These are phyloP conservation scores for Crotophaga sulcirostris DNA, from an alignment of 2,113 vertebrate genomes.

Conservation along the genomic window DNA sequence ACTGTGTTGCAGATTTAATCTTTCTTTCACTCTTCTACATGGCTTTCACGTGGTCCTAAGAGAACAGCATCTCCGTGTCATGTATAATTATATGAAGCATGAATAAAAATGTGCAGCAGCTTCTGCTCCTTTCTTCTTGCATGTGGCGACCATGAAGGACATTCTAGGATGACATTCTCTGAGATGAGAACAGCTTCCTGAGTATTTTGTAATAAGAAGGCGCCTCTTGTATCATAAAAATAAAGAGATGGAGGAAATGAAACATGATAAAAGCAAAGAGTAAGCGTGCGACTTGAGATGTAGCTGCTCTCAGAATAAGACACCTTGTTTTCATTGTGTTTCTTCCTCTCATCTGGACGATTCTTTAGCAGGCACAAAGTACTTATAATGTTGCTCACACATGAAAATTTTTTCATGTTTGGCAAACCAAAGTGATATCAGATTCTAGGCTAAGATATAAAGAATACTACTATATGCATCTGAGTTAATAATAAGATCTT, in stretches of 20 bases:
- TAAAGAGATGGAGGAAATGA: background rate
- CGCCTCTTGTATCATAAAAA: background rate
- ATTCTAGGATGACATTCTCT: background rate
- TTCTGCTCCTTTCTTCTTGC: background rate
- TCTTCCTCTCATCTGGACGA: background rate
- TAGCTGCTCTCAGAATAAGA: background rate
- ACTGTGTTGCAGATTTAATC: background rate
- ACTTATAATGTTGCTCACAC: rapidly evolving
- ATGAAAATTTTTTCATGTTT: background rate
- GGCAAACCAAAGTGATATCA: background rate
- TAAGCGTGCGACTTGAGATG: background rate
- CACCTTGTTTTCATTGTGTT: background rate
- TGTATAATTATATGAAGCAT: background rate
- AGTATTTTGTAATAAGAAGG: background rate
- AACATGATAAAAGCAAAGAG: background rate
- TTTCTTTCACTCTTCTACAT: background rate
- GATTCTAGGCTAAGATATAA: background rate
- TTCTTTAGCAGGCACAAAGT: background rate
- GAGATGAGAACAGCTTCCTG: background rate
- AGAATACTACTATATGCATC: background rate
- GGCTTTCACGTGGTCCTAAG: background rate
- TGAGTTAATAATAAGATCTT: background rate
- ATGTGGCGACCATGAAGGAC: background rate
- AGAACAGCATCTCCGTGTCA: background rate
- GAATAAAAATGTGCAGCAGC: background rate